Evolutionary conservation across 2,797 vertebrate genomes (phyloP).

Genomic region (Thunnus albacares): DNA sequence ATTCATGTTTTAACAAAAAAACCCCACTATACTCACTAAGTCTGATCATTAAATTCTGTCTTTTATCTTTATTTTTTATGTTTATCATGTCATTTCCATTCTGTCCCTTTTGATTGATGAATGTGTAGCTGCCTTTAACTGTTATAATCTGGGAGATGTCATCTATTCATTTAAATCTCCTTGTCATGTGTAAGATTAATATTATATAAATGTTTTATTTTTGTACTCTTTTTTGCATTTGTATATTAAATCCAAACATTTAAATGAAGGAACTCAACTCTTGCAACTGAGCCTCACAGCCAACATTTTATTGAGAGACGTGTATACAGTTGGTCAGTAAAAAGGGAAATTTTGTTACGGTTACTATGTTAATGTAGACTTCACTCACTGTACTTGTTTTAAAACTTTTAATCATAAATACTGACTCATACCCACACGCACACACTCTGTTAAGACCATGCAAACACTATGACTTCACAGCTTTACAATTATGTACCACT

Average conservation of each 20-base stretch:
- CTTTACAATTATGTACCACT: constrained; percentile 24
- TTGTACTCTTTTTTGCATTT: constrained; percentile 82
- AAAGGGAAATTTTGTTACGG: constrained; percentile 22
- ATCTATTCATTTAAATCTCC: constrained; percentile 47
- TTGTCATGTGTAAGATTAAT: constrained; percentile 73
- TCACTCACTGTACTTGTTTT: constrained; percentile 38
- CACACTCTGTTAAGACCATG: not conserved
- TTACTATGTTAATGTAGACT: constrained; percentile 27
- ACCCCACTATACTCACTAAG: constrained; percentile 24
- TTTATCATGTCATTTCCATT: constrained; percentile 39
- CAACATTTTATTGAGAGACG: constrained; percentile 50
- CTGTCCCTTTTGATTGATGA: constrained; percentile 51
- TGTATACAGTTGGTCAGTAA: constrained; percentile 47
- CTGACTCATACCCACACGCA: not conserved
- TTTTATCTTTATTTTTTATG: constrained; percentile 42
- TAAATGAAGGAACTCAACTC: constrained; percentile 75
- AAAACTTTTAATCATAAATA: constrained; percentile 26
- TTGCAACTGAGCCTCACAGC: constrained; percentile 61
- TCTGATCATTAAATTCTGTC: constrained; percentile 60
- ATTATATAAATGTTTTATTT: constrained; percentile 85
- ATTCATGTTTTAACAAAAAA: constrained; percentile 65
- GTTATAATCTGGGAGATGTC: constrained; percentile 45
- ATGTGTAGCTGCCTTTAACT: constrained; percentile 63
- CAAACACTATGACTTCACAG: not conserved
- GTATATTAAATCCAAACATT: constrained; percentile 73